Base-by-base conservation (phyloP, 2,888 invertebrate species). In the Parnassius apollo region DNA sequence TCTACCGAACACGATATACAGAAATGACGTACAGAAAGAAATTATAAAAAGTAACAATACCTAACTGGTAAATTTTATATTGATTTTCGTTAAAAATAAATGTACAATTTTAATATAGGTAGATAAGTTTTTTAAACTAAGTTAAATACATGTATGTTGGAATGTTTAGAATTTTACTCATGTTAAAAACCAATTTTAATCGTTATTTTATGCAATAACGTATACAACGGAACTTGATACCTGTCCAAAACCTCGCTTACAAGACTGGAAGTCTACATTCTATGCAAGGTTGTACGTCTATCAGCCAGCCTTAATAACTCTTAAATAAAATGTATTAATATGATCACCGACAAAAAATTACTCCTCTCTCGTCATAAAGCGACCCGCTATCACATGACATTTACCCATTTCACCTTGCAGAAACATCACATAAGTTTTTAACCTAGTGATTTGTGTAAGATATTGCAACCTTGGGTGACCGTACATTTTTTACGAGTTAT, bases 271-370 rank as follows among this genome's bases (percentile, higher is more conserved):
- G 35, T 35, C 35, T 35, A 35, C 35, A 35, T 35, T 35, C 35
- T 35, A 35, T 35, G 35, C 35, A 7, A 35, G 35, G 35, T 7
- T 35, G 35, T 35, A 35, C 3, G 35, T 49, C 49, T 3, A 49
- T n/a, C 7, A n/a, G 18, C 49, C 49, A 49, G 2, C 18, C 49
- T 49, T 49, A n/a, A 49, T 7, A 2, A 49, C 4, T 49, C n/a
- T 49, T 49, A n/a, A 49, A 49, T 49, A n/a, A n/a, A 7, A 49
- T 49, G n/a, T 13, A 49, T 49, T 49, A 49, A 49, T 49, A n/a
- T n/a, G 9, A n/a, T 3, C 18, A 13, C 13, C 8, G n/a, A 18
- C 13, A 49, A 49, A 13, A 49, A 49, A 49, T 12, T 13, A 12
- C 2, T n/a, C 13, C 7, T 8, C 8, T 49, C 9, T 3, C 12